Conservation (phyloP, 2,888 invertebrate genomes). For the Galeopsomyia nigrocyanea region DNA sequence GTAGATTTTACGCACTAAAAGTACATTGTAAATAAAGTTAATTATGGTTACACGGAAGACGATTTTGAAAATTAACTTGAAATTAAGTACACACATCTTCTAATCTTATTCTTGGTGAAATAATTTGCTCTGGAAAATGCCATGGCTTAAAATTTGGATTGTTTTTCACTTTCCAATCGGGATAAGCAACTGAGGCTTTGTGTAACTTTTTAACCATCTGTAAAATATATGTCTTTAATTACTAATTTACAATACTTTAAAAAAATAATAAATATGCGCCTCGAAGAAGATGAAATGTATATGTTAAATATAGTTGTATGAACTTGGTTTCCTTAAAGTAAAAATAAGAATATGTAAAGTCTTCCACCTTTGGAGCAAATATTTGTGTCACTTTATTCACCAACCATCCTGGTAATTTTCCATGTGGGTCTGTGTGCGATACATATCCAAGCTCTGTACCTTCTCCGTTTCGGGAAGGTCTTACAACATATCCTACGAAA, state of each 20-base stretch:
- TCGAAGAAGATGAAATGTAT: no score
- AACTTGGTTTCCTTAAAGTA: no score
- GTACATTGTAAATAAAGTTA: conserved; percentile 30
- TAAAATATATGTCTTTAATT: conserved; percentile 42
- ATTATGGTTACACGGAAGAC: neutral
- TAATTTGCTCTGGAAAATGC: conserved; percentile 88
- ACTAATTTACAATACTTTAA: conserved; percentile 31
- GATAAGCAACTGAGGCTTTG: conserved; percentile 86
- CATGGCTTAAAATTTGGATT: conserved; percentile 87
- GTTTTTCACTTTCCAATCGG: conserved; percentile 83
- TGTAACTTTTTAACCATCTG: conserved; percentile 84
- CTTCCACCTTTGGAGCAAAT: conserved; percentile 82
- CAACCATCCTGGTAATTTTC: conserved; percentile 89
- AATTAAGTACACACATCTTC: conserved; percentile 75
- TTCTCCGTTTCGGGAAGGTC: conserved; percentile 70
- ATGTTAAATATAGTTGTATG: neutral
- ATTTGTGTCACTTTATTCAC: conserved; percentile 90
- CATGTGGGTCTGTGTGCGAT: conserved; percentile 91
- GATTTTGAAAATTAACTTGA: no score
- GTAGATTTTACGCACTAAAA: conserved; percentile 64
- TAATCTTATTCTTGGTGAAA: conserved; percentile 78
- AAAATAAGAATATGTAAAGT: no score
- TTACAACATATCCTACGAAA: conserved; percentile 75
- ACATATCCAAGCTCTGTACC: conserved; percentile 89
- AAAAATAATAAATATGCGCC: no score